Conservation (phyloP, 1,140 invertebrate genomes). For the Cydia splendana region DNA sequence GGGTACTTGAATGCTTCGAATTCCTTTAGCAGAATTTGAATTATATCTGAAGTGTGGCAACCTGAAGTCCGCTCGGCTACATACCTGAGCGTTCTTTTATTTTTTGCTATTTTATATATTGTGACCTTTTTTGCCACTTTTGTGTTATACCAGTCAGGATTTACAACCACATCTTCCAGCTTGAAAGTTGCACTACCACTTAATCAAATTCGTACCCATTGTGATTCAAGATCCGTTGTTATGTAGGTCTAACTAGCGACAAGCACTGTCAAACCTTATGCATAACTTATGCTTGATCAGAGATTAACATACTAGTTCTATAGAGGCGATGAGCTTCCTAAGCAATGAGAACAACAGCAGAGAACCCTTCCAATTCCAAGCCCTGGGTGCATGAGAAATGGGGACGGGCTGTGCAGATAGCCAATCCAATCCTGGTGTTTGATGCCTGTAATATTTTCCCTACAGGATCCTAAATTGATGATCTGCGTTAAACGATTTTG, state of each 20-base stretch:
- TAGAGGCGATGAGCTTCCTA: background rate
- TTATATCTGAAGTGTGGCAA: too few relatives aligned
- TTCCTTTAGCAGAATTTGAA: too few relatives aligned
- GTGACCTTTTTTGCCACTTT: too few relatives aligned
- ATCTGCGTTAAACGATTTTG: background rate
- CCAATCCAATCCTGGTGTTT: conserved; percentile 22
- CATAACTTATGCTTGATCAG: background rate
- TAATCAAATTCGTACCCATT: too few relatives aligned
- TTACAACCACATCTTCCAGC: too few relatives aligned
- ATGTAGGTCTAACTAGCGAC: background rate
- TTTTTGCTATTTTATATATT: too few relatives aligned
- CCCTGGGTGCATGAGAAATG: conserved; percentile 12
- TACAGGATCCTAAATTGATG: background rate
- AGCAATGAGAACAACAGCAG: background rate
- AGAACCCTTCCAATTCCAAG: conserved; percentile 30
- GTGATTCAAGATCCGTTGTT: too few relatives aligned
- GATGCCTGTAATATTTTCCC: conserved; percentile 18
- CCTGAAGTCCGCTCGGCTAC: too few relatives aligned
- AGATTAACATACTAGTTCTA: background rate
- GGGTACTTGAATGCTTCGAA: too few relatives aligned
- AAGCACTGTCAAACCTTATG: background rate
- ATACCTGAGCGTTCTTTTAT: too few relatives aligned
- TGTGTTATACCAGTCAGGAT: too few relatives aligned
- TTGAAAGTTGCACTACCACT: too few relatives aligned
- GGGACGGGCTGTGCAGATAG: conserved; percentile 16